Base-by-base conservation (phyloP, 2,888 invertebrate genomes). In the Cheilosia soror region DNA sequence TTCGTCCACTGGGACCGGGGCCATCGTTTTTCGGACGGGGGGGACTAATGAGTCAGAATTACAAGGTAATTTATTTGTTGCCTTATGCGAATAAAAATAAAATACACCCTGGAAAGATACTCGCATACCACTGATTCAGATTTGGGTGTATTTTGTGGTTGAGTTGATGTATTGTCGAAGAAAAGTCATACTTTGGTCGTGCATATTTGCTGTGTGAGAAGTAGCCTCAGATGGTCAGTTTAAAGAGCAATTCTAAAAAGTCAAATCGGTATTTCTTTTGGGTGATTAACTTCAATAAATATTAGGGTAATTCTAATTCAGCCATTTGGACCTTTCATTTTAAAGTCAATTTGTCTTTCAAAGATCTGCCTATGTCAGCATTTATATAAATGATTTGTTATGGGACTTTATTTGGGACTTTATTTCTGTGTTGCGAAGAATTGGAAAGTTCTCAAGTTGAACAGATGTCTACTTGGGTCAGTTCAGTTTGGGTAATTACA, bases 61-160 rank as follows among this genome's bases (percentile, higher is more conserved):
- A 81, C 76, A 68, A 62, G 75, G 76, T 85, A 80, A 80, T 85
- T 80, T 66, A 72, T 80, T 57, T 69, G 47, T 55, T 63, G 40
- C 62, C 63, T 72, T 63, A 57, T 69, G 51, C 42, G 62, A 69
- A 80, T 68, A 37, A 58, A 66, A 66, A 66, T 72, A 72, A 71
- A 51, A 72, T 25, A 63, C 73, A 75, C 47, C 53, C 57, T 13
- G 31, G 15, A 62, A 27, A 62, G 37, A 62, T 33, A 47, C 29
- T 15, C 20, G 37, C 37, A 37, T 37, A 37, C 37, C 37, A 37
- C 7, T 33, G 7, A 58, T 15, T 58, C 29, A 42, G 51, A 4
- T 57, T 47, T 47, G 31, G 47, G 6, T 13, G 40, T 57, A 42
- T 60, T 57, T 65, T 49, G 20, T 6, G 40, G 13, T 42, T 57